Base-by-base conservation (phyloP, 2,888 invertebrate species). In the Podabrus alpinus region DNA sequence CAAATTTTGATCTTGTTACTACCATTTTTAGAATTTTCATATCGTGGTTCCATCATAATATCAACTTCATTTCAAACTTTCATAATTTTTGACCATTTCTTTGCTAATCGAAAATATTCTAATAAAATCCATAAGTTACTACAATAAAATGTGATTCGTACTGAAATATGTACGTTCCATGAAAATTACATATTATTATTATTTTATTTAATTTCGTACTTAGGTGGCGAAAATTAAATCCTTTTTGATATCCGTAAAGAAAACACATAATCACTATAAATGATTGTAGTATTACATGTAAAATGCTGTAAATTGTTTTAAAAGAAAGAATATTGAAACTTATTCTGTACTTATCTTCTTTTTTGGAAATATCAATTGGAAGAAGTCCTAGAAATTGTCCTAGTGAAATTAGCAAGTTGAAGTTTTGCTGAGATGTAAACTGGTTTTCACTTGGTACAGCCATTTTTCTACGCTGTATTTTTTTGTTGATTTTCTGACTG, bases 21-120 rank as follows among this genome's bases (percentile, higher is more conserved):
- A 0, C 78, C 17, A n/a, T 67, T 59, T 25, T 72, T 69, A n/a
- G 77, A 75, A 62, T 68, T 75, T 29, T 74, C 78, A 66, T 80
- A 80, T 17, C 71, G 77, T 45, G 59, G 72, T 66, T 73, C 75
- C 75, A 81, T 74, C 3, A 67, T 45, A 1, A 60, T 16, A 25
- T 81, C 81, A 1, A 79, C 45, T 62, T 69, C 67, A 15, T 29
- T 71, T 81, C 81, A 81, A 17, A 77, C 72, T 24, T 60, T 69
- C 21, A 86, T 83, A 9, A 89, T 81, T 15, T 80, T 80, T 1
- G 89, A 88, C 89, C 89, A 89, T 17, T 85, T 81, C 69, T 81
- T 85, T 0, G 89, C 88, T 64, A 89, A 80, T 72, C 86, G 88
- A 79, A 91, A 86, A 21, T 90, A 90, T 0, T 91, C 79, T 1